Evolutionary conservation across 35 echinoderm and acorn worm species (phyloP).

Genomic region (Chiridota heheva): DNA sequence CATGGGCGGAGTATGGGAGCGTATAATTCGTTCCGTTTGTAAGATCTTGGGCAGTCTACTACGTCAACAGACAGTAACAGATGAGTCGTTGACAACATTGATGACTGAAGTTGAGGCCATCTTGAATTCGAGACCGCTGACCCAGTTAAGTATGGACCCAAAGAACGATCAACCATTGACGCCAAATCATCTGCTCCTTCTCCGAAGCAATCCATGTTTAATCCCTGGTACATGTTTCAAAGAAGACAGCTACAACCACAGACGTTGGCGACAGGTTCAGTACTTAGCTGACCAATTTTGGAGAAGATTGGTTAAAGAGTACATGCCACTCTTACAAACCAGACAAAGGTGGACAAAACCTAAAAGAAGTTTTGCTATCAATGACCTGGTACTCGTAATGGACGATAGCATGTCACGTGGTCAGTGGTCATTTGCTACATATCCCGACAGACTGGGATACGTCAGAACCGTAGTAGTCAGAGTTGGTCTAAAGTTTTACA

Average conservation of each 20-base stretch:
- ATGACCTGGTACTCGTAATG: constrained; percentile 59
- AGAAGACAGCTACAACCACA: constrained; percentile 1
- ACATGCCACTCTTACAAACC: constrained; percentile 32
- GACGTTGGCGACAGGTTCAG: constrained; percentile 48
- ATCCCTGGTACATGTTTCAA: constrained; percentile 9
- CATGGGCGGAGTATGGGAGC: constrained; percentile 59
- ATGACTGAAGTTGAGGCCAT: constrained; percentile 8
- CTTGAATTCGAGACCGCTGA: constrained; percentile 38
- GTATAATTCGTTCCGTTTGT: constrained; percentile 26
- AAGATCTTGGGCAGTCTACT: neutral
- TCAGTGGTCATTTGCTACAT: constrained; percentile 39
- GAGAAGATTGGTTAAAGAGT: constrained; percentile 53
- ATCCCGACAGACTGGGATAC: constrained; percentile 31
- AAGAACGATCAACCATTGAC: constrained; percentile 30
- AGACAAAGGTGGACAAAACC: constrained; percentile 50
- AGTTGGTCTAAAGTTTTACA: constrained; percentile 39
- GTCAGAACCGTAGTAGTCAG: constrained; percentile 58
- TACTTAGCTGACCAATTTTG: constrained; percentile 55
- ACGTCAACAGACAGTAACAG: constrained; percentile 3
- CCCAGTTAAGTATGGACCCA: neutral
- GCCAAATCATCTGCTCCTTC: constrained; percentile 17
- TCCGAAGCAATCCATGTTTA: neutral
- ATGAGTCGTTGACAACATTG: neutral
- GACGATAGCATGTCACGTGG: constrained; percentile 37
- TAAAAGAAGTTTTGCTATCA: constrained; percentile 30